phyloP scores from a whole-genome alignment of 2,888 invertebrate genomes.

The Lithophane ornitopus region DNA sequence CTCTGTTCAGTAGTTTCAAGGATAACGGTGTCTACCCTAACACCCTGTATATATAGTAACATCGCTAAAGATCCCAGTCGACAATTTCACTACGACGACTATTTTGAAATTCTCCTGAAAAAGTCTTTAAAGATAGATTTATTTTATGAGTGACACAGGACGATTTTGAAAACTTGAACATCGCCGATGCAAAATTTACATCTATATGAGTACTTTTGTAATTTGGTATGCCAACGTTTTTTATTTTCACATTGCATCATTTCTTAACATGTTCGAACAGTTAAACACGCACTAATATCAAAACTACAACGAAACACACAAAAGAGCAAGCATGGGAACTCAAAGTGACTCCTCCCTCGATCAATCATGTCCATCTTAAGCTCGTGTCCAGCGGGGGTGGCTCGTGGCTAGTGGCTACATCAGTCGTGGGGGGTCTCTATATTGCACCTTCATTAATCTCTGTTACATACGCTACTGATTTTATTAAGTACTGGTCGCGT shows the following conservation, averaged over 20 bases:
- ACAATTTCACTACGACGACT: not conserved
- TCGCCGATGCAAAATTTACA: not conserved
- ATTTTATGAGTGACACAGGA: not conserved
- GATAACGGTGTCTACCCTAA: too few relatives aligned
- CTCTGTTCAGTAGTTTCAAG: too few relatives aligned
- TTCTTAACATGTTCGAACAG: not conserved
- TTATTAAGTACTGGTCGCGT: slow-evolving; percentile 33
- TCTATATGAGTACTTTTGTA: not conserved
- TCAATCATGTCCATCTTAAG: slow-evolving; percentile 61
- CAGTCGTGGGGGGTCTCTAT: slow-evolving; percentile 19
- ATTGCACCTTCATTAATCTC: slow-evolving; percentile 51
- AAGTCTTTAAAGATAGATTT: not conserved
- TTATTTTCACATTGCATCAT: not conserved
- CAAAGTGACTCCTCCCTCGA: slow-evolving; percentile 36
- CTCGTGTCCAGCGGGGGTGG: slow-evolving; percentile 20
- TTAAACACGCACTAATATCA: not conserved
- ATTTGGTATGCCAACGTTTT: not conserved
- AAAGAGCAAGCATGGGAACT: slow-evolving; percentile 11
- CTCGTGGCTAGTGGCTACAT: slow-evolving; percentile 16
- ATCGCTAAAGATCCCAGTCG: not conserved
- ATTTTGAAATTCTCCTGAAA: not conserved
- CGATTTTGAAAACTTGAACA: not conserved
- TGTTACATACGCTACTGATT: slow-evolving; percentile 14
- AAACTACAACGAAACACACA: slow-evolving; percentile 5
- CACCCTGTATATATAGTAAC: not conserved